phyloP scores from a whole-genome alignment of 2,113 vertebrate genomes.

The Piaya cayana region DNA sequence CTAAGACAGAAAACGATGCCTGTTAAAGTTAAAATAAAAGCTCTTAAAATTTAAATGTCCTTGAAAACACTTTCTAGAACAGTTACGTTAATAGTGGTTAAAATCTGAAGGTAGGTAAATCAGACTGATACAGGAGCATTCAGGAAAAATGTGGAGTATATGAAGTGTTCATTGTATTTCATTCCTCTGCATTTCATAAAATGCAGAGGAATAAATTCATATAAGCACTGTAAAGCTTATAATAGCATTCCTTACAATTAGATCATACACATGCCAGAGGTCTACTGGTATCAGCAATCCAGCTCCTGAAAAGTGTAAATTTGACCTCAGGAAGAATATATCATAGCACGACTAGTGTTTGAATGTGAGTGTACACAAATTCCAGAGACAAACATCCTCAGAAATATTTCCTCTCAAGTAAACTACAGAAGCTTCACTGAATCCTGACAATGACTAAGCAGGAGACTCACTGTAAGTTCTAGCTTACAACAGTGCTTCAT shows the following conservation, averaged over 20 bases:
- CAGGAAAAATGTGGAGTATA: neutral
- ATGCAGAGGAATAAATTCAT: too few species aligned
- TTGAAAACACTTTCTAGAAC: neutral
- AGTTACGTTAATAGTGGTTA: neutral
- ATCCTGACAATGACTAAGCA: neutral
- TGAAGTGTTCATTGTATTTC: neutral
- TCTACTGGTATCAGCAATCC: neutral
- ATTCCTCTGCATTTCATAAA: neutral
- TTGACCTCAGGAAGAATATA: neutral
- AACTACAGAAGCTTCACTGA: neutral
- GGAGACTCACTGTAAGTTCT: neutral
- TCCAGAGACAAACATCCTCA: neutral
- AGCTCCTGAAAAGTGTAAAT: neutral
- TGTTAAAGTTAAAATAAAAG: too few species aligned
- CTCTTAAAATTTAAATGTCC: neutral
- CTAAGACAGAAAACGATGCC: neutral
- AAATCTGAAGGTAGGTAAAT: neutral
- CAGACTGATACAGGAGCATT: neutral
- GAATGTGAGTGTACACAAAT: fast-evolving
- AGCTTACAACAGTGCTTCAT: neutral
- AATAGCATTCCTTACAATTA: neutral
- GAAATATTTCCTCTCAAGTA: neutral
- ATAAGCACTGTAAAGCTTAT: neutral
- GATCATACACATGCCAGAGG: neutral
- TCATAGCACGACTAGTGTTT: fast-evolving